Conservation (phyloP, 2,888 invertebrate species). For the Eristalinus aeneus region DNA sequence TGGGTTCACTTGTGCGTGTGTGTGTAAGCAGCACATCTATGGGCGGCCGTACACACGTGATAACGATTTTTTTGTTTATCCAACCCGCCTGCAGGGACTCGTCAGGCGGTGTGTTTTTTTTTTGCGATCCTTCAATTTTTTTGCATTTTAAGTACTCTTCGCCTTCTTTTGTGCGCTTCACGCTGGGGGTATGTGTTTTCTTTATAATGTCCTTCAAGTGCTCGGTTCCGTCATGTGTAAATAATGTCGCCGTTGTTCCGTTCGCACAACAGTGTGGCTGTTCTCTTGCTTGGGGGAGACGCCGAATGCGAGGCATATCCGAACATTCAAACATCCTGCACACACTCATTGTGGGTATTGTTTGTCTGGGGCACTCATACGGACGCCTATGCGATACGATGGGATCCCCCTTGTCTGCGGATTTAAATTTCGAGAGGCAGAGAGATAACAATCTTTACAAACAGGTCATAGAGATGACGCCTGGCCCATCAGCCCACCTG, state of each 20-base stretch:
- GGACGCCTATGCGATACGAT: constrained; percentile 38
- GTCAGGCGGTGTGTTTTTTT: neutral
- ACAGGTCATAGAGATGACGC: constrained; percentile 48
- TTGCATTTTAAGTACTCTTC: constrained; percentile 64
- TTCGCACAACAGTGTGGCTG: constrained; percentile 44
- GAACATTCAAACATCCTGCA: constrained; percentile 3
- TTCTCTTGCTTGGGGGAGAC: constrained; percentile 7
- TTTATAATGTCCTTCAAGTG: constrained; percentile 73
- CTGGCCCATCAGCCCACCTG: neutral
- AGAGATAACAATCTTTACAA: constrained; percentile 58
- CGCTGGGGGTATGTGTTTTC: constrained; percentile 69
- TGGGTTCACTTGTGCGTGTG: too few species aligned
- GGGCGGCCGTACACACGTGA: neutral
- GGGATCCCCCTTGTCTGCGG: constrained; percentile 34
- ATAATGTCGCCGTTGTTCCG: constrained; percentile 71
- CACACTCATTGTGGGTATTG: constrained; percentile 61
- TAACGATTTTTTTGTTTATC: constrained; percentile 22
- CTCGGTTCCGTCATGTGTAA: constrained; percentile 73
- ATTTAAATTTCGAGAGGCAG: constrained; percentile 40
- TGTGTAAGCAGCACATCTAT: neutral
- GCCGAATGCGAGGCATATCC: neutral
- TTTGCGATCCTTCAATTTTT: constrained; percentile 9
- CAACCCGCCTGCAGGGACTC: constrained; percentile 55
- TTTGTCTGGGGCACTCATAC: constrained; percentile 52
- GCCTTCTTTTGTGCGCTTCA: constrained; percentile 55